These are phyloP conservation scores for Lagopus muta DNA, from an alignment of 2,113 vertebrate species.

Conservation along the genomic window DNA sequence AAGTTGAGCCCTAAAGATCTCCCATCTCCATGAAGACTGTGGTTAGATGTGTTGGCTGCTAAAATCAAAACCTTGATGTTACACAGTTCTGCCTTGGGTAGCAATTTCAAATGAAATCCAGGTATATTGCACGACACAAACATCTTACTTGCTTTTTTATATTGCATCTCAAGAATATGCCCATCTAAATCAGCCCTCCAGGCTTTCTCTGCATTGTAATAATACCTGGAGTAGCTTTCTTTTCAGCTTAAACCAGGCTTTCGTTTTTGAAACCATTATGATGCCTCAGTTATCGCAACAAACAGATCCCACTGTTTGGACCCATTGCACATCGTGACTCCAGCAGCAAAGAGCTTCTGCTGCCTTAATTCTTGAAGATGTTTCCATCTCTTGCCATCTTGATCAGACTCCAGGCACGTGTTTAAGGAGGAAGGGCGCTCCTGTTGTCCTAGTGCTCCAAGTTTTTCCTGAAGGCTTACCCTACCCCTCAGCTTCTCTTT, in stretches of 20 bases:
- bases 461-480: not conserved
- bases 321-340: not conserved
- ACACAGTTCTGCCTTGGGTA: not conserved
- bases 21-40: not conserved
- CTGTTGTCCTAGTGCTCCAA: not conserved
- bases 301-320: not conserved
- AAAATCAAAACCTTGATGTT: not conserved
- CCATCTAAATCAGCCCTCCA: not conserved
- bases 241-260: not conserved
- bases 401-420: not conserved
- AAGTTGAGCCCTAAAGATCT: not conserved
- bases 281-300: not conserved
- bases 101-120: not conserved
- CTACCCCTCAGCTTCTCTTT: not conserved
- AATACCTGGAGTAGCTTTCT: not conserved
- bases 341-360: not conserved
- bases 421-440: not conserved
- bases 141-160: not conserved
- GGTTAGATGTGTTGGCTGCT: not conserved
- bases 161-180: not conserved
- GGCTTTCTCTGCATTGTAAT: not conserved
- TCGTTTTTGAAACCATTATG: not conserved
- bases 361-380: rapidly evolving
- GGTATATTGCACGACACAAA: not conserved
- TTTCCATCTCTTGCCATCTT: not conserved